Evolutionary conservation across 2,888 invertebrate species (phyloP).

Genomic region (Ichneumoninae sp.): DNA sequence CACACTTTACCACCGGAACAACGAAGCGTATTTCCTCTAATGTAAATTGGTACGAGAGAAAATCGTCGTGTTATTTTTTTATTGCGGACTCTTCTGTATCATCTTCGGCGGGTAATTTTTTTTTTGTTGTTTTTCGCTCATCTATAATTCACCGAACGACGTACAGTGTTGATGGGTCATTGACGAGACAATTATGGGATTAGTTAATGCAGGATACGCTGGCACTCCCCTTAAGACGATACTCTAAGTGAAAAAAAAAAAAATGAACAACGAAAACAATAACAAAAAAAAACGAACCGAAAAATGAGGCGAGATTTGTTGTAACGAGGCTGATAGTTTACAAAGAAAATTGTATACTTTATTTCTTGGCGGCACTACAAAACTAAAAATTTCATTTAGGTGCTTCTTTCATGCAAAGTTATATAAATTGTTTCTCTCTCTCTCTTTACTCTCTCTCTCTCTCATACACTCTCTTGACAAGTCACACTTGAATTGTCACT

Average conservation of each 20-base stretch:
- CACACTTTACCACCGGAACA: conserved; percentile 30
- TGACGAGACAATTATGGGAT: conserved; percentile 16
- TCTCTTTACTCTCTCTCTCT: conserved; percentile 57
- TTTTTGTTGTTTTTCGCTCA: neutral
- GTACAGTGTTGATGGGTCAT: conserved; percentile 4
- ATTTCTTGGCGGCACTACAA: conserved; percentile 79
- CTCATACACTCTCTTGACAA: conserved; percentile 71
- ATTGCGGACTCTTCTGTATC: neutral
- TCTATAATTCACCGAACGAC: neutral
- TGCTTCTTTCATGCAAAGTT: conserved; percentile 77
- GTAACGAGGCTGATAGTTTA: conserved; percentile 61
- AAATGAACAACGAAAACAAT: neutral
- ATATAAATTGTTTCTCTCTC: conserved; percentile 69
- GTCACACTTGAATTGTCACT: conserved; percentile 66
- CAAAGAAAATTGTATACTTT: conserved; percentile 79
- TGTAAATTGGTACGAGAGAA: conserved; percentile 61
- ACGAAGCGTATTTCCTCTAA: conserved; percentile 42
- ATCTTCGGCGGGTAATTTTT: neutral
- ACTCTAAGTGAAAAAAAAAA: neutral
- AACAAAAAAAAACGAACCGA: conserved; percentile 52
- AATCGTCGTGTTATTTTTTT: conserved; percentile 49
- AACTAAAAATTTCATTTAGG: conserved; percentile 77
- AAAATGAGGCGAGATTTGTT: conserved; percentile 29
- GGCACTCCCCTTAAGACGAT: conserved; percentile 6
- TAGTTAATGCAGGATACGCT: neutral